phyloP scores from a whole-genome alignment of 2,113 vertebrate genomes.

The Anser cygnoides region DNA sequence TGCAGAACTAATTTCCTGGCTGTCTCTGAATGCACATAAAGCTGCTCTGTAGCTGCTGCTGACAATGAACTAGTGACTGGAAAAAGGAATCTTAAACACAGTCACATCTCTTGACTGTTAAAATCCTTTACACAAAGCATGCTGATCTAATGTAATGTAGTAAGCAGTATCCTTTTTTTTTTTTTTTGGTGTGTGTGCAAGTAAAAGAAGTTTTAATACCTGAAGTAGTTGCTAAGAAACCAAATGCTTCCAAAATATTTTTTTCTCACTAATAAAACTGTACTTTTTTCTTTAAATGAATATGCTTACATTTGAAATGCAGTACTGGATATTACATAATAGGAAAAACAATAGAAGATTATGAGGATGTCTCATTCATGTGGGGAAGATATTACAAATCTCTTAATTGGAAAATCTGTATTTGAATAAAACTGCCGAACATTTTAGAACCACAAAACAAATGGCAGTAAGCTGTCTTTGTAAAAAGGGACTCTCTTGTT shows the following conservation, averaged over 20 bases:
- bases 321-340: slow-evolving; percentile 26
- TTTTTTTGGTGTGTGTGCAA: not conserved
- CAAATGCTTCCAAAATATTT: slow-evolving; percentile 57
- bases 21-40: slow-evolving; percentile 83
- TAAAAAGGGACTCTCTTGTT: not conserved
- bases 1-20: slow-evolving; percentile 86
- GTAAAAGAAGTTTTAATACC: slow-evolving; percentile 59
- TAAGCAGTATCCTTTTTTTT: slow-evolving; percentile 27
- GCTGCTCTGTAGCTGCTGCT: slow-evolving; percentile 79
- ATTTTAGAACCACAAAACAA: not conserved
- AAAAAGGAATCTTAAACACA: slow-evolving; percentile 84
- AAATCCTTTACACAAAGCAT: slow-evolving; percentile 80
- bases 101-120: slow-evolving; percentile 84
- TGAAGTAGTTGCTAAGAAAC: slow-evolving; percentile 74
- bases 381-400: not conserved
- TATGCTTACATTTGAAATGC: slow-evolving; percentile 1
- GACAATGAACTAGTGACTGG: slow-evolving; percentile 84
- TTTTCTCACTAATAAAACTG: slow-evolving; percentile 46
- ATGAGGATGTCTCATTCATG: not conserved
- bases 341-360: not conserved
- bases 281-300: slow-evolving; percentile 4
- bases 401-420: slow-evolving; percentile 3
- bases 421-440: not conserved
- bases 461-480: not conserved
- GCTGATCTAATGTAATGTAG: slow-evolving; percentile 68